Evolutionary conservation across 1,140 invertebrate species (phyloP).

Genomic region (Chymomyza costata): DNA sequence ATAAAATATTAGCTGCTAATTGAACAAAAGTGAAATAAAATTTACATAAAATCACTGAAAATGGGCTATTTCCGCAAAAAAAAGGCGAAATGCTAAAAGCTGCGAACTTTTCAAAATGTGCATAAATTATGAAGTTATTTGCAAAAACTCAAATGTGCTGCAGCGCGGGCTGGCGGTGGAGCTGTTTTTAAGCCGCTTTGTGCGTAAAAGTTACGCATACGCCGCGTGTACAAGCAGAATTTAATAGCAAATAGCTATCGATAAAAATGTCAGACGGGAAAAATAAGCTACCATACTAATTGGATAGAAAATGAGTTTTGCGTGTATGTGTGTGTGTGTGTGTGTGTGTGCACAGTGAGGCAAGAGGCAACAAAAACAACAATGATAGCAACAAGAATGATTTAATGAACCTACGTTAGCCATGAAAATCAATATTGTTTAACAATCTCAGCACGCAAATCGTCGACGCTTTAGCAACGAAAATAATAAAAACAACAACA

Average conservation of each 20-base stretch:
- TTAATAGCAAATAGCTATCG: constrained; percentile 15
- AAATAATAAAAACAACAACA: background rate
- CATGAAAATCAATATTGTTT: constrained; percentile 57
- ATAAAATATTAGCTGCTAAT: constrained; percentile 6
- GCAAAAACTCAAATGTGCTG: constrained; percentile 18
- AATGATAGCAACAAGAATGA: constrained; percentile 17
- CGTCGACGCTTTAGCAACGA: constrained; percentile 9
- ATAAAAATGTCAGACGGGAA: constrained; percentile 23
- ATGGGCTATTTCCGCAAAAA: constrained; percentile 37
- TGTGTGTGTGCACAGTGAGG: no score
- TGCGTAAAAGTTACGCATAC: no score
- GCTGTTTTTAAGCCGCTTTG: no score
- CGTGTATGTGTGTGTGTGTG: constrained; percentile 6
- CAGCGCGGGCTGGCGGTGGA: no score
- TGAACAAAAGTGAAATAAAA: constrained; percentile 16
- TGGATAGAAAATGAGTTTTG: constrained; percentile 45
- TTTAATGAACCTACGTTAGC: constrained; percentile 40
- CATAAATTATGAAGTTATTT: constrained; percentile 40
- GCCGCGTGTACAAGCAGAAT: constrained; percentile 27
- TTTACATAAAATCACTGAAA: constrained; percentile 14
- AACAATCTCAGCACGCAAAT: constrained; percentile 58
- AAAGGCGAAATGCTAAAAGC: constrained; percentile 6
- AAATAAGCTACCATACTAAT: constrained; percentile 38
- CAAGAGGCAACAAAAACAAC: background rate
- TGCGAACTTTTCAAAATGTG: constrained; percentile 11